Percentiles rank a stretch among this genome's conserved stretches.
phyloP scores from a whole-genome alignment of 2,113 vertebrate genomes.

The Stigmatopora argus region DNA sequence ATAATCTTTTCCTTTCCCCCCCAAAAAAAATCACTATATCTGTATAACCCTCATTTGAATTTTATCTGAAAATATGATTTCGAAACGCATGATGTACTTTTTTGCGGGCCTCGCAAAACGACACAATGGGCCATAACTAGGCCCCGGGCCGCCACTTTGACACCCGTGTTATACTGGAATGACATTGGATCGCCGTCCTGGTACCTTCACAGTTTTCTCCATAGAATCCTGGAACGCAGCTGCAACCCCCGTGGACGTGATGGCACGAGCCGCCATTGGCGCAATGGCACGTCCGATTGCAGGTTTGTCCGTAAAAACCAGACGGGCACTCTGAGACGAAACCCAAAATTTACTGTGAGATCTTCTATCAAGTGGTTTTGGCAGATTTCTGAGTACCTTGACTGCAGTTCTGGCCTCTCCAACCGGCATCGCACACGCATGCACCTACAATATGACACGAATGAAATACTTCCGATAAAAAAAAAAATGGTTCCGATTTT shows the following conservation, averaged over 20 bases:
- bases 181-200: too few relatives aligned
- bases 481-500: too few relatives aligned
- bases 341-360: neutral
- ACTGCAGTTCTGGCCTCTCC: conserved; percentile 82
- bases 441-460: conserved; percentile 68
- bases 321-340: conserved; percentile 53
- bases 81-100: too few relatives aligned
- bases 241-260: conserved; percentile 65
- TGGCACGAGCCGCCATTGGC: conserved; percentile 70
- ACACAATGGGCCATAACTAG: too few relatives aligned
- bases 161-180: too few relatives aligned
- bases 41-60: too few relatives aligned
- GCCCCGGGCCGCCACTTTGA: too few relatives aligned
- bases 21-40: too few relatives aligned
- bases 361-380: neutral
- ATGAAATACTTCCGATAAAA: neutral
- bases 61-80: too few relatives aligned
- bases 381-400: conserved; percentile 68
- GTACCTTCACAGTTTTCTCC: conserved; percentile 74
- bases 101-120: too few relatives aligned
- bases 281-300: conserved; percentile 73
- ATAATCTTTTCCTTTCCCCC: too few relatives aligned
- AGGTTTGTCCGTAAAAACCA: conserved; percentile 71
- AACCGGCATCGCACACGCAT: conserved; percentile 84
- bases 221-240: conserved; percentile 71